These are phyloP conservation scores for Alsophila aescularia DNA, from an alignment of 2,888 invertebrate genomes.

Conservation along the genomic window DNA sequence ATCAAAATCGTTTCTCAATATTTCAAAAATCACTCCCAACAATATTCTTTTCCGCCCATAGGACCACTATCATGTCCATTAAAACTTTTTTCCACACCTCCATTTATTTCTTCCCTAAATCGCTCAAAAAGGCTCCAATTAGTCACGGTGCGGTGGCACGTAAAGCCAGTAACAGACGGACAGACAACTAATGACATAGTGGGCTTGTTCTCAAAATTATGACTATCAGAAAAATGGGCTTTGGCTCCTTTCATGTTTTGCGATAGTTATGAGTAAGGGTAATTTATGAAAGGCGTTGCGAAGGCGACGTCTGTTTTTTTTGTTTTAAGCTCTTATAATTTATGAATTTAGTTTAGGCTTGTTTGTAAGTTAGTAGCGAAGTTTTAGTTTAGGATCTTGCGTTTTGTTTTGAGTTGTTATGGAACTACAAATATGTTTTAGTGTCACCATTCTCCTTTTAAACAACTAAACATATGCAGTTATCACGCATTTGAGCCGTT, in stretches of 20 bases:
- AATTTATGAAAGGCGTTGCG: constrained; percentile 18
- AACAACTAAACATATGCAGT: no score
- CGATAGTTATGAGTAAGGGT: constrained; percentile 24
- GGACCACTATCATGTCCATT: constrained; percentile 6
- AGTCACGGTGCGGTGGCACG: constrained; percentile 66
- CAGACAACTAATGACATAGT: constrained; percentile 43
- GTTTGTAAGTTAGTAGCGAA: constrained; percentile 8
- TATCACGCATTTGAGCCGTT: no score
- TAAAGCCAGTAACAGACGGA: constrained; percentile 34
- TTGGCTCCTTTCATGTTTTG: constrained; percentile 29
- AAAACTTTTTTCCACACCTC: constrained; percentile 35
- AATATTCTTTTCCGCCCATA: constrained; percentile 15
- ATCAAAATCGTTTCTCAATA: neutral
- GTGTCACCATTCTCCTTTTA: no score
- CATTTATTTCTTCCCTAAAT: constrained; percentile 70
- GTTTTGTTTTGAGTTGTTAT: constrained; percentile 4
- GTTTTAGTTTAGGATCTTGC: constrained; percentile 6
- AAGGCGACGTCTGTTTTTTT: neutral
- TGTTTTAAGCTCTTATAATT: neutral
- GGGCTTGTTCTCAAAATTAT: constrained; percentile 40
- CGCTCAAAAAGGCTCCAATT: constrained; percentile 72
- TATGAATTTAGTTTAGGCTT: constrained; percentile 1
- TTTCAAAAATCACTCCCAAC: neutral
- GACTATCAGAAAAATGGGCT: constrained; percentile 33
- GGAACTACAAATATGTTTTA: neutral